Conservation (phyloP, 1,140 invertebrate genomes). For the Drosophila burlai region DNA sequence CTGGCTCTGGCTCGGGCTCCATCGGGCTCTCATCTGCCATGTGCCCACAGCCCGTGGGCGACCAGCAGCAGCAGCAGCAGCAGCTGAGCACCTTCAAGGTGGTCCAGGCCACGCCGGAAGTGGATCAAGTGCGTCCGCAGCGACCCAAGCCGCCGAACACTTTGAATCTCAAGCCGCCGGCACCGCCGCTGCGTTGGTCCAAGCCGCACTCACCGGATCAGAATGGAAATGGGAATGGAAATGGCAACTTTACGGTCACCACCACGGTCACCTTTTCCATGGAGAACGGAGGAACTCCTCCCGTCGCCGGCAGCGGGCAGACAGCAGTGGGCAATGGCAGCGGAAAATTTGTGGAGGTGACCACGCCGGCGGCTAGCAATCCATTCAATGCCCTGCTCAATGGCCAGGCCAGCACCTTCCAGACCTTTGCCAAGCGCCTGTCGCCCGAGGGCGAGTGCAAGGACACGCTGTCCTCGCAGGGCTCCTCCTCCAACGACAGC, state of each 20-base stretch:
- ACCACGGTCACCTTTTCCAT: slow-evolving; percentile 93
- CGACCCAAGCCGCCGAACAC: slow-evolving; percentile 93
- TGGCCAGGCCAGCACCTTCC: slow-evolving; percentile 73
- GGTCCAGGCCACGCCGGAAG: slow-evolving; percentile 21
- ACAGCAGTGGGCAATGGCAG: not conserved
- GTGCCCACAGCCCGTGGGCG: not conserved
- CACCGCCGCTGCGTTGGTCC: slow-evolving; percentile 88
- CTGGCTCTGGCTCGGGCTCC: slow-evolving; percentile 4
- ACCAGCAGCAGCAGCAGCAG: slow-evolving; percentile 10
- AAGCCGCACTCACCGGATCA: slow-evolving; percentile 87
- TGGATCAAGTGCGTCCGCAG: slow-evolving; percentile 87
- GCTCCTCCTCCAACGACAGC: slow-evolving; percentile 85
- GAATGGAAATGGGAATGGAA: slow-evolving; percentile 81
- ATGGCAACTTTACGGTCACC: slow-evolving; percentile 91
- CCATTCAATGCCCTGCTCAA: slow-evolving; percentile 76
- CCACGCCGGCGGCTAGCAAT: slow-evolving; percentile 73
- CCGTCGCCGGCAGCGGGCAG: not conserved
- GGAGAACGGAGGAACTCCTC: slow-evolving; percentile 71
- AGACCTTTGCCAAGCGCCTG: slow-evolving; percentile 85
- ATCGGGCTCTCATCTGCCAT: not conserved
- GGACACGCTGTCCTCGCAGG: slow-evolving; percentile 85
- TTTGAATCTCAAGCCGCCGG: slow-evolving; percentile 89
- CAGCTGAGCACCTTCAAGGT: slow-evolving; percentile 77
- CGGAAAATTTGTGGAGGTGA: slow-evolving; percentile 79
- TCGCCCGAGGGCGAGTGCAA: slow-evolving; percentile 86